Base-by-base conservation (phyloP, 2,113 vertebrate genomes). In the Tursiops truncatus region DNA sequence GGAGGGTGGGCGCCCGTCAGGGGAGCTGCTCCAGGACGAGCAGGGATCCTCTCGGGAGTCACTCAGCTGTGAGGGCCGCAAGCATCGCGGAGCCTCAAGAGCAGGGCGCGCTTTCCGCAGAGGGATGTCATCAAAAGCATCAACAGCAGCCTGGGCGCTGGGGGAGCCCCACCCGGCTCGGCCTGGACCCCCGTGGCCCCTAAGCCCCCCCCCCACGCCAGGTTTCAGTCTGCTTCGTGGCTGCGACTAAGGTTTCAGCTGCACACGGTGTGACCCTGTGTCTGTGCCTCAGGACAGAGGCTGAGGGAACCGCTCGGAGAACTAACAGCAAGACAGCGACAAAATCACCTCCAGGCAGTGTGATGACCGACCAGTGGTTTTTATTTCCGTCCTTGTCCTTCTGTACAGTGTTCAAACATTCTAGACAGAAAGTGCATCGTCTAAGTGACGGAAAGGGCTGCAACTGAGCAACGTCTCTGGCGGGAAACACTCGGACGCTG, bases 1-100 rank as follows among this genome's bases (percentile, higher is more conserved):
- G 53, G 3, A 73, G n/a, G 9, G 17, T 8, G 21, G 15, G 67
- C 5, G 17, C 25, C 9, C 8, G 0, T 2, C 33, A 8, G 3
- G 38, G 31, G 15, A 41, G 26, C 21, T 23, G 26, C 44, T 53
- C 26, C 10, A 5, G 13, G 6, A 26, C 0, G 1, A 14, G 6
- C 3, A 26, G 56, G 47, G 47, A 47, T 3, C 10, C 25, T 36
- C 33, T 0, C 23, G 83, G 87, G 58, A 83, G 50, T 31, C 6
- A 10, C 80, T 85, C 53, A 1, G 13, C 20, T 33, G 74, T 23
- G 33, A 77, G 18, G 38, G 7, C 14, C 33, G 50, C 12, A 12
- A 58, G 31, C 6, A 28, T 5, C 63, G 12, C 14, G 31, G 18
- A 33, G 58, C 56, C 74, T 87, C 76, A 56, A 65, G 28, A 10